Evolutionary conservation across 2,797 vertebrate genomes (phyloP).

Genomic region (Microchirus variegatus): DNA sequence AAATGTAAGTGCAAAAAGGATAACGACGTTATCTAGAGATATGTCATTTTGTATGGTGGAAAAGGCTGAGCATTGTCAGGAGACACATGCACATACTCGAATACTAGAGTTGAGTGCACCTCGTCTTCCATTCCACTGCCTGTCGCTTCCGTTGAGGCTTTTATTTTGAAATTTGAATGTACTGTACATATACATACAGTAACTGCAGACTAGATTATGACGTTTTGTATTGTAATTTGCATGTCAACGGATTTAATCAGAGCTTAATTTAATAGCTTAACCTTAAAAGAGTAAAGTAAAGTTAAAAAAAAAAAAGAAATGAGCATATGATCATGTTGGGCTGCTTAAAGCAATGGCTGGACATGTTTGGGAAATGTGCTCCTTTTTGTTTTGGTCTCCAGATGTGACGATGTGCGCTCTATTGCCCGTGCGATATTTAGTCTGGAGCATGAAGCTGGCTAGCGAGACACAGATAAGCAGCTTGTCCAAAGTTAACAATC

Average conservation of each 20-base stretch:
- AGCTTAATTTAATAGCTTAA: conserved; percentile 30
- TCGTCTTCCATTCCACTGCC: conserved; percentile 36
- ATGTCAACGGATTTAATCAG: conserved; percentile 25
- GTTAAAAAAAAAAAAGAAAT: no score
- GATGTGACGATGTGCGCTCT: not conserved
- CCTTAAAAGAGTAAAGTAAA: conserved; percentile 3
- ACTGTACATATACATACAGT: conserved; percentile 41
- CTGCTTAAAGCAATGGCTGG: conserved; percentile 4
- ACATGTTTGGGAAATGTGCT: conserved; percentile 11
- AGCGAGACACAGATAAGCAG: no score
- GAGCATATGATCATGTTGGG: conserved; percentile 11
- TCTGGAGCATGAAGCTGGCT: not conserved
- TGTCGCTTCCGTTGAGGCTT: conserved; percentile 37
- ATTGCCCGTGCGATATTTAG: not conserved
- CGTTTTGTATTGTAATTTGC: conserved; percentile 52
- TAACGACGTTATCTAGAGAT: conserved; percentile 13
- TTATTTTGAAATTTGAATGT: conserved; percentile 28
- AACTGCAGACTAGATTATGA: conserved; percentile 35
- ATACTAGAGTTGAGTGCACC: conserved; percentile 46
- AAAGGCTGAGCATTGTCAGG: conserved; percentile 53
- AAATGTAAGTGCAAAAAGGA: conserved; percentile 48
- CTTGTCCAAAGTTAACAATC: no score
- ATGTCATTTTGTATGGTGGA: not conserved
- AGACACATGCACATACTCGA: conserved; percentile 14
- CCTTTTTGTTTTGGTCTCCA: not conserved